phyloP scores from a whole-genome alignment of 2,797 vertebrate genomes.

The Pelodytes ibericus region DNA sequence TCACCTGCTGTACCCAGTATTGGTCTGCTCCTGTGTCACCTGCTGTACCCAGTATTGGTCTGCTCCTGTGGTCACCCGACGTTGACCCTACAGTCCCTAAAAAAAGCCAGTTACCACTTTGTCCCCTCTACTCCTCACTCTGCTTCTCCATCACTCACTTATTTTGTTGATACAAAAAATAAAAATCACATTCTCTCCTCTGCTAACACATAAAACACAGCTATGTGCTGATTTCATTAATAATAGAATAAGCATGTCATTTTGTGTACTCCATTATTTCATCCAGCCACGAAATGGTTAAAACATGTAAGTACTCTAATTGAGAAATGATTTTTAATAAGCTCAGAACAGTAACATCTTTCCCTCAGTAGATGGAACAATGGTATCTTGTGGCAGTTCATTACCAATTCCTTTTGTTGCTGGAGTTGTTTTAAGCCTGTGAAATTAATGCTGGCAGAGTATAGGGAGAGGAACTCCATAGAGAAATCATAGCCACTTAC shows the following conservation, averaged over 20 bases:
- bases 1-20: too few relatives aligned
- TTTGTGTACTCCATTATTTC: not conserved
- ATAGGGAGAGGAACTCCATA: conserved; percentile 75
- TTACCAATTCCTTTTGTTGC: conserved; percentile 77
- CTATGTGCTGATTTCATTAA: not conserved
- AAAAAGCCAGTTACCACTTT: too few relatives aligned
- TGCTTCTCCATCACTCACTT: too few relatives aligned
- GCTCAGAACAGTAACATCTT: conserved; percentile 67
- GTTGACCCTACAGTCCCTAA: too few relatives aligned
- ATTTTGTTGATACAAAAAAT: too few relatives aligned
- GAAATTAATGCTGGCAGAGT: conserved; percentile 81
- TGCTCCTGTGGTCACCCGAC: too few relatives aligned
- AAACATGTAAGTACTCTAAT: conserved; percentile 68
- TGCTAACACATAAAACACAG: not conserved
- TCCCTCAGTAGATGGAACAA: conserved; percentile 67
- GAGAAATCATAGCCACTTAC: conserved; percentile 72
- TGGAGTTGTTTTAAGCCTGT: conserved; percentile 75
- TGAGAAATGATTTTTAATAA: conserved; percentile 73
- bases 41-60: too few relatives aligned
- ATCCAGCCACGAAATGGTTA: conserved; percentile 32
- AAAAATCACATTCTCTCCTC: not conserved
- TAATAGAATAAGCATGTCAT: conserved; percentile 22
- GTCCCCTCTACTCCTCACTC: too few relatives aligned
- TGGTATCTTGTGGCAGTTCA: conserved; percentile 72
- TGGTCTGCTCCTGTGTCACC: too few relatives aligned